Evolutionary conservation across 2,888 invertebrate genomes (phyloP).

Genomic region (Cryptops parisi): DNA sequence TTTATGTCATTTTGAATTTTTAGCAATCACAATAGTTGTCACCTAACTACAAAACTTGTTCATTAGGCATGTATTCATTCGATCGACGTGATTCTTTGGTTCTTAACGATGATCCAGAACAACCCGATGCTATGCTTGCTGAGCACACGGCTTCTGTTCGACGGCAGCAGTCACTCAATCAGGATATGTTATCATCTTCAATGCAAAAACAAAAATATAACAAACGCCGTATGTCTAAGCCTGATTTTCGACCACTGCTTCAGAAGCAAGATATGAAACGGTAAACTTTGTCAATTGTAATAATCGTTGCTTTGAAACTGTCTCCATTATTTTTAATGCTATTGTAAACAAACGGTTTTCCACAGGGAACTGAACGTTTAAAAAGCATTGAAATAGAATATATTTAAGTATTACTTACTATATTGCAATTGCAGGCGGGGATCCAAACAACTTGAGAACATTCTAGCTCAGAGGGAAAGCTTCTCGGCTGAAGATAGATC

Average conservation of each 20-base stretch:
- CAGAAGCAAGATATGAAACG: constrained; percentile 1
- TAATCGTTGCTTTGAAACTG: no score
- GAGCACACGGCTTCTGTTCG: constrained; percentile 2
- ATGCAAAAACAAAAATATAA: not conserved
- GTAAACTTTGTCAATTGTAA: not conserved
- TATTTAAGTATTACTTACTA: no score
- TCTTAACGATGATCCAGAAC: not conserved
- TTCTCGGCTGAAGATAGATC: not conserved
- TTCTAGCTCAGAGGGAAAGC: not conserved
- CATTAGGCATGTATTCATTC: not conserved
- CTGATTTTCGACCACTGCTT: not conserved
- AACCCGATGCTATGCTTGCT: constrained; percentile 1
- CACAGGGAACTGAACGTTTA: no score
- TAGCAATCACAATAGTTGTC: not conserved
- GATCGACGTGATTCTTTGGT: constrained; percentile 4
- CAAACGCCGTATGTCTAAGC: constrained; percentile 7
- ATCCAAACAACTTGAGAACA: no score
- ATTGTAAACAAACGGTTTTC: no score
- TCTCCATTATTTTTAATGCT: no score
- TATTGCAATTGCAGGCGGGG: no score
- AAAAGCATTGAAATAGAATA: no score
- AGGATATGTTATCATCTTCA: not conserved
- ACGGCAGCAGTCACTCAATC: constrained; percentile 6
- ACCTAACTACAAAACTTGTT: no score
- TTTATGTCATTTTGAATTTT: no score